Evolutionary conservation across 1,140 invertebrate genomes (phyloP).

Genomic region (Drosophila mayri): DNA sequence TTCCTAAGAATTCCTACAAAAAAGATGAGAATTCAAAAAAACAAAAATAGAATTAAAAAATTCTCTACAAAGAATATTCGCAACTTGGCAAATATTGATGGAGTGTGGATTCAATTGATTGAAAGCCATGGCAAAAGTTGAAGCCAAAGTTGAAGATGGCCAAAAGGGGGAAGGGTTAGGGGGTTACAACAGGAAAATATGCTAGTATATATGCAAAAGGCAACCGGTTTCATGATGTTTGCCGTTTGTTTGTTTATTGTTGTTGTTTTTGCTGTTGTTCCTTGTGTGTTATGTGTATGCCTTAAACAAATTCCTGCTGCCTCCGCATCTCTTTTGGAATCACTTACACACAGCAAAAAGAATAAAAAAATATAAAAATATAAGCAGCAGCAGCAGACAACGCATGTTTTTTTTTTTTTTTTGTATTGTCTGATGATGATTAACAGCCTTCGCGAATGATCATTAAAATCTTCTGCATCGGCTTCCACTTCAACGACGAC

Average conservation of each 20-base stretch:
- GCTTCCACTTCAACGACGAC: neutral
- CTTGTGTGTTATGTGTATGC: constrained; percentile 51
- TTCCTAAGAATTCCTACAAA: neutral
- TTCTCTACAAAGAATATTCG: constrained; percentile 1
- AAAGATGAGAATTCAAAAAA: neutral
- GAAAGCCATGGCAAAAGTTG: constrained; percentile 26
- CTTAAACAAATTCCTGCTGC: constrained; percentile 69
- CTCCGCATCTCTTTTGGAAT: constrained; percentile 31
- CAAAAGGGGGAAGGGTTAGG: neutral
- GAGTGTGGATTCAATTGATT: constrained; percentile 53
- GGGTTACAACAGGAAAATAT: constrained; percentile 3
- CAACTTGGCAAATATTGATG: constrained; percentile 23
- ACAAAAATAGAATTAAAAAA: too few relatives aligned
- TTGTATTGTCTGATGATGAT: constrained; percentile 1
- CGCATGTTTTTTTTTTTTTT: constrained; percentile 42
- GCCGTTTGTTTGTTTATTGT: constrained; percentile 9
- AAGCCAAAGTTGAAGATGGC: constrained; percentile 24
- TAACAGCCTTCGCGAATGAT: constrained; percentile 21
- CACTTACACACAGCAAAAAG: constrained; percentile 17
- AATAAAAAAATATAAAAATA: neutral
- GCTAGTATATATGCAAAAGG: constrained; percentile 33
- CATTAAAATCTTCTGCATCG: constrained; percentile 2
- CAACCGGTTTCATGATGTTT: constrained; percentile 61
- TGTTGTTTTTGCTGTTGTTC: constrained; percentile 37
- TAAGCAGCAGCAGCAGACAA: constrained; percentile 11